Conservation (phyloP, 2,113 vertebrate genomes). For the Gymnorhina tibicen region DNA sequence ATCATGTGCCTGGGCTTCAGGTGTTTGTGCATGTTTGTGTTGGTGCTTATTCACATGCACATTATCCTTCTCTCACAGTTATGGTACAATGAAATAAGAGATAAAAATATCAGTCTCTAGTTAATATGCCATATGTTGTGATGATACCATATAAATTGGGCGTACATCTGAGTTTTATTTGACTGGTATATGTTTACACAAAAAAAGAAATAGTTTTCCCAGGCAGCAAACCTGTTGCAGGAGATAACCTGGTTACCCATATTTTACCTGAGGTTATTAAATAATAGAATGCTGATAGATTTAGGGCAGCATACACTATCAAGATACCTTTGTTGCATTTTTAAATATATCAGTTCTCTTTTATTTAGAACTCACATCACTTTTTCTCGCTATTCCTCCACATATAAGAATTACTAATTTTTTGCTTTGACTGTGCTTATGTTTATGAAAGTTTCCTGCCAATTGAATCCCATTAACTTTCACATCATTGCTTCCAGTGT, state of each 20-base stretch:
- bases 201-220: not conserved
- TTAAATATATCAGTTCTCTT: not conserved
- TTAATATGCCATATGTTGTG: not conserved
- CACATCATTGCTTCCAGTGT: not conserved
- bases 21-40: not conserved
- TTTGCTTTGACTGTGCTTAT: not conserved
- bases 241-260: not conserved
- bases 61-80: not conserved
- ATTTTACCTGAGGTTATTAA: not conserved
- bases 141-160: not conserved
- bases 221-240: not conserved
- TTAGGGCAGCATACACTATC: not conserved
- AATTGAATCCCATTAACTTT: not conserved
- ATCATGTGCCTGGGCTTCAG: not conserved
- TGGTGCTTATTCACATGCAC: not conserved
- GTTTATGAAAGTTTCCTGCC: not conserved
- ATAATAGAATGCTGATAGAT: not conserved
- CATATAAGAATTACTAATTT: not conserved
- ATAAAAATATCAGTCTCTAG: not conserved
- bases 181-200: not conserved
- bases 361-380: not conserved
- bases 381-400: not conserved
- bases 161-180: not conserved
- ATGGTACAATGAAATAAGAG: not conserved
- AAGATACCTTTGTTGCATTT: not conserved